A percentile compares a stretch with the other conserved stretches of the same genome.
Conservation (phyloP, 2,888 invertebrate species). For the Volucella zonaria region DNA sequence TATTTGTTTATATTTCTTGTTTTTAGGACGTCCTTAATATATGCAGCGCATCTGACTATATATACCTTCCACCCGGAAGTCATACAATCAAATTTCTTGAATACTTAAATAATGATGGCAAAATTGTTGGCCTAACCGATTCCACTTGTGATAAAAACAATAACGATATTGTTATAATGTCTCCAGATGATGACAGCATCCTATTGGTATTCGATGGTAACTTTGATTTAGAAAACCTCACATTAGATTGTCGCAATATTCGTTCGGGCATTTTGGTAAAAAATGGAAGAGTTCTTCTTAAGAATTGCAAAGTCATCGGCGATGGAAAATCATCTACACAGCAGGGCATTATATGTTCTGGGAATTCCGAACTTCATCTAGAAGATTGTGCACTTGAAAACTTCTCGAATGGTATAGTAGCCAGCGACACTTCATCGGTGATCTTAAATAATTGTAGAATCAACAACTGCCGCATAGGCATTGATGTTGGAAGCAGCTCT, state of each 20-base stretch:
- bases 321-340: conserved; percentile 84
- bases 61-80: conserved; percentile 83
- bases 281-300: conserved; percentile 83
- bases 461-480: conserved; percentile 78
- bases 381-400: conserved; percentile 83
- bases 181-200: conserved; percentile 83
- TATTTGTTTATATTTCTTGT: conserved; percentile 72
- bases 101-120: conserved; percentile 84
- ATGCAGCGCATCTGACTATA: conserved; percentile 82
- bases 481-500: conserved; percentile 78
- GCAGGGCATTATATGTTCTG: conserved; percentile 84
- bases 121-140: conserved; percentile 78
- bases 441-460: conserved; percentile 77
- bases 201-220: conserved; percentile 84
- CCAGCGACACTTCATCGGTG: conserved; percentile 81
- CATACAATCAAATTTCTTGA: conserved; percentile 84
- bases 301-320: conserved; percentile 84
- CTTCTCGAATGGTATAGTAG: conserved; percentile 84
- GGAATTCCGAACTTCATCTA: conserved; percentile 81
- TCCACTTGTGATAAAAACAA: conserved; percentile 70
- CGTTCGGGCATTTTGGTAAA: conserved; percentile 84
- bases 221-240: conserved; percentile 84
- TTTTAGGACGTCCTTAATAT: conserved; percentile 79
- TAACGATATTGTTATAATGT: conserved; percentile 80
- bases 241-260: conserved; percentile 83